Base-by-base conservation (phyloP, 2,888 invertebrate genomes). In the Yponomeuta malinellus region DNA sequence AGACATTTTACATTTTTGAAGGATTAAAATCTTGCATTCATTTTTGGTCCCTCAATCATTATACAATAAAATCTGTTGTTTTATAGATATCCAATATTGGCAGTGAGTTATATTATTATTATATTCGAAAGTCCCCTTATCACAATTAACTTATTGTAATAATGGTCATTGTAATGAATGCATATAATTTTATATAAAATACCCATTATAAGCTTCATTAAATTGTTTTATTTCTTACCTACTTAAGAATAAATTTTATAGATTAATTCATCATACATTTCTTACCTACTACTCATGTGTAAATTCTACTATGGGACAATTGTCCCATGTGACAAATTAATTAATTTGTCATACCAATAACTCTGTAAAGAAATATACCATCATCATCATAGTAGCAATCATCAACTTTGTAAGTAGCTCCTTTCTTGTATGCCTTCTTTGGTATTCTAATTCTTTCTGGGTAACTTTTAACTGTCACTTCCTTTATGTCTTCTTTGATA, bases 361-460 rank as follows among this genome's bases (percentile, higher is more conserved):
- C 95, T 78, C 96, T 93, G 81, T 96, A 97, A 71, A 97, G 89
- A 89, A 97, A 96, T 81, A 91, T 93, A 0, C 97, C 97, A 90
- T 96, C 95, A 81, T 95, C 93, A 80, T 96, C 96, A 85, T 97
- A 97, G 82, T 94, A 97, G 77, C 95, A 95, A 85, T 97, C 96
- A 74, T 95, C 94, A 0, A 96, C 91, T 86, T 95, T 95, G 79
- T 96, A 97, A 10, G 95, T 95, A 66, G 93, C 94, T 43, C 95
- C 95, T 78, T 83, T 86, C 75, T 94, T 94, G 75, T 93, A 93
- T 59, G 94, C 89, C 70, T 94, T 93, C 76, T 93, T 93, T 4
- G 97, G 96, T 74, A 97, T 96, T 75, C 91, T 90, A 73, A 97
- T 96, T 78, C 89, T 90, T 74, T 94, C 93, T 59, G 93, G 93